phyloP scores from a whole-genome alignment of 2,113 vertebrate species.

The Carassius carassius region DNA sequence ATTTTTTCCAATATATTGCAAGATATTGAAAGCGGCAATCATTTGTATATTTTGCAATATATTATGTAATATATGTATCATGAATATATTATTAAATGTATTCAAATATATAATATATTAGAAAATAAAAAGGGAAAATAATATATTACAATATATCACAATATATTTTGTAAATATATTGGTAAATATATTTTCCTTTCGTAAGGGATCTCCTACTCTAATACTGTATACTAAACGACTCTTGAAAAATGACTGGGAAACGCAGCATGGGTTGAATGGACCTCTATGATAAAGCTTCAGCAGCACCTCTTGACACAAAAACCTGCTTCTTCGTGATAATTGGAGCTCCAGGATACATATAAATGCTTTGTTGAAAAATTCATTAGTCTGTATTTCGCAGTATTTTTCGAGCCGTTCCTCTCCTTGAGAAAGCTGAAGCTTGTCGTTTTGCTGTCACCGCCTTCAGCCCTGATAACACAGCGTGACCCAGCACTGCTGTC shows the following conservation, averaged over 20 bases:
- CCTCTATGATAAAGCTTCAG: background rate
- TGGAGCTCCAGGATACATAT: slow-evolving; percentile 15
- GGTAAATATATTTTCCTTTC: too few species aligned
- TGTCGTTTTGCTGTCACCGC: background rate
- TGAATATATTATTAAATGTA: too few species aligned
- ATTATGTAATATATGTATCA: too few species aligned
- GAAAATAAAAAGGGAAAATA: too few species aligned
- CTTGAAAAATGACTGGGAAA: background rate
- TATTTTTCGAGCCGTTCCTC: background rate
- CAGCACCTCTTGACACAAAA: background rate
- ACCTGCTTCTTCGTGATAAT: slow-evolving; percentile 19
- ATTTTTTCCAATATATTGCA: too few species aligned
- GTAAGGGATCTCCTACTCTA: background rate
- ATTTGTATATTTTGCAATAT: too few species aligned
- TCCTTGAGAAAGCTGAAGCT: slow-evolving; percentile 11
- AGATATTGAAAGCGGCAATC: too few species aligned
- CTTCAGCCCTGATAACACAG: slow-evolving; percentile 29
- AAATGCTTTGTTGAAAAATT: slow-evolving; percentile 29
- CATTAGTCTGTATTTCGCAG: slow-evolving; percentile 13
- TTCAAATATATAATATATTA: too few species aligned
- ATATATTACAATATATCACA: too few species aligned
- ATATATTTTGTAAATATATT: too few species aligned
- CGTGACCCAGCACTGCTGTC: slow-evolving; percentile 29
- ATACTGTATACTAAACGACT: background rate
- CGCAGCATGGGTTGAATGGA: background rate